phyloP scores from a whole-genome alignment of 2,113 vertebrate species.

The Candoia aspera region DNA sequence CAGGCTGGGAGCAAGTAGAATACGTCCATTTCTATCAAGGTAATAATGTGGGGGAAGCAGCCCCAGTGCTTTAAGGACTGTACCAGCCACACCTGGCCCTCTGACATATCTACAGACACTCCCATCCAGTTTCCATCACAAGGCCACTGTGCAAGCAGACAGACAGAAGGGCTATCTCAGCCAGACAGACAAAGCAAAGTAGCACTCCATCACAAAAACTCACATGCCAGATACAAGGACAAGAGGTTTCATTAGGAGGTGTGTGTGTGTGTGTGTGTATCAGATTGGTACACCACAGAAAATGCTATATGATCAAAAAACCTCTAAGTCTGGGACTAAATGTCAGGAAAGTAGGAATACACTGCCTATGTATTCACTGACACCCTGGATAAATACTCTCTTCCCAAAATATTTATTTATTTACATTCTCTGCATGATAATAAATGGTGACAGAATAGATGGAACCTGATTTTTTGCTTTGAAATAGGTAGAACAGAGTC shows the following conservation, averaged over 20 bases:
- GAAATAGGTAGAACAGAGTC: neutral
- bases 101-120: neutral
- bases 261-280: neutral
- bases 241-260: neutral
- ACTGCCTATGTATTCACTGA: neutral
- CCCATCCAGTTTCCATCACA: neutral
- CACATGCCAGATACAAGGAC: slow-evolving; percentile 4
- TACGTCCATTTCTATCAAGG: slow-evolving; percentile 48
- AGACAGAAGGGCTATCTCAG: neutral
- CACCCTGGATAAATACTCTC: neutral
- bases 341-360: neutral
- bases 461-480: neutral
- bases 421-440: neutral
- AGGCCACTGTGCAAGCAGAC: slow-evolving; percentile 5
- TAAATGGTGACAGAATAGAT: neutral
- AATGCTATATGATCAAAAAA: slow-evolving; percentile 15
- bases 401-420: neutral
- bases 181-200: slow-evolving; percentile 5
- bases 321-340: neutral
- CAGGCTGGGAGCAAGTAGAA: slow-evolving; percentile 64
- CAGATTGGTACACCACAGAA: neutral
- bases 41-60: slow-evolving; percentile 26
- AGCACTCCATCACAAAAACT: neutral
- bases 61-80: slow-evolving; percentile 8
- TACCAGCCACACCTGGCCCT: neutral